Evolutionary conservation across 2,797 vertebrate species (phyloP).

Genomic region (Hafferia zeledoni): DNA sequence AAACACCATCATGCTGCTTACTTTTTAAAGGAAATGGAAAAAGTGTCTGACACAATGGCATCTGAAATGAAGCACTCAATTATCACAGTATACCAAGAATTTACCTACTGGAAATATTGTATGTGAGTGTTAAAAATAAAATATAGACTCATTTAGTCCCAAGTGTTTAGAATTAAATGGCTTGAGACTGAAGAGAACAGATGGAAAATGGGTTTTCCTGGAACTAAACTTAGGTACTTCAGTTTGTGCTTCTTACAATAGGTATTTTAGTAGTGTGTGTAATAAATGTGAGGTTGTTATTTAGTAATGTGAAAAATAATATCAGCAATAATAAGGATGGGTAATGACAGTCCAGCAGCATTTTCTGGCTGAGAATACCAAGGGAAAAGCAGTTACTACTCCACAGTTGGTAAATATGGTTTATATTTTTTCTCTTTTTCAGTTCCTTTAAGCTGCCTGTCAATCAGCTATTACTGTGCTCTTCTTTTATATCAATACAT

Average conservation of each 20-base stretch:
- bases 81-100: not conserved
- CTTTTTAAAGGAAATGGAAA: conserved; percentile 44
- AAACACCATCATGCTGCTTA: not conserved
- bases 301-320: not conserved
- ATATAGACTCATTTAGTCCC: not conserved
- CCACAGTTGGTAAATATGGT: not conserved
- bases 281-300: not conserved
- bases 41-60: not conserved
- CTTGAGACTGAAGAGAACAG: not conserved
- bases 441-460: not conserved
- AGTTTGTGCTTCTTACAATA: not conserved
- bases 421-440: not conserved
- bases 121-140: conserved; percentile 10
- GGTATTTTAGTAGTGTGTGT: not conserved
- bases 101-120: not conserved
- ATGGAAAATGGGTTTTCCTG: not conserved
- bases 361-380: not conserved
- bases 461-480: not conserved
- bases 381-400: not conserved
- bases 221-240: not conserved
- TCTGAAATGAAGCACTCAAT: not conserved
- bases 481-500: not conserved
- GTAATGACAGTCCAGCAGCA: not conserved
- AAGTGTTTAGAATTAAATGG: not conserved
- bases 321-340: not conserved